Evolutionary conservation across 2,113 vertebrate genomes (phyloP).

Genomic region (Canis aureus): DNA sequence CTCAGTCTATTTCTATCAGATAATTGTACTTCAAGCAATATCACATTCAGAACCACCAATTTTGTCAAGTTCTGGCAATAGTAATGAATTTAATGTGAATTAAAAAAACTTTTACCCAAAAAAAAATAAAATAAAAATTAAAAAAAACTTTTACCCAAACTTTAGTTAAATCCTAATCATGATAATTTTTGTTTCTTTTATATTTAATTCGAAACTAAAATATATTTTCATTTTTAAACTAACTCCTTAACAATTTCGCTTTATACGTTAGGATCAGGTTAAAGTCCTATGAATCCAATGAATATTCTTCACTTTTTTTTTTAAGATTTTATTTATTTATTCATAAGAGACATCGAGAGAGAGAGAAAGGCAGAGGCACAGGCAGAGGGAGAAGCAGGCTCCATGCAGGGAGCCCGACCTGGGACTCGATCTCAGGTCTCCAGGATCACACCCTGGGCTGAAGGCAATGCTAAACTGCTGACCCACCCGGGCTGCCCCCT

Average conservation of each 20-base stretch:
- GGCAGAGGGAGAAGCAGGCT: no score
- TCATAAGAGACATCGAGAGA: no score
- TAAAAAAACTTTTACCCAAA: slow-evolving; percentile 6
- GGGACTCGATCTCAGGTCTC: no score
- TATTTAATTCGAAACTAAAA: slow-evolving; percentile 59
- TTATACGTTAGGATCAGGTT: slow-evolving; percentile 22
- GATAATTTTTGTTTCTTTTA: slow-evolving; percentile 43
- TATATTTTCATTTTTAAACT: slow-evolving; percentile 64
- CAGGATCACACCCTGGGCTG: no score
- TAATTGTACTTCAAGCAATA: slow-evolving; percentile 47
- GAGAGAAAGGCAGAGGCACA: no score
- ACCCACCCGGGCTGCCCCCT: no score
- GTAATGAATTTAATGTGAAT: slow-evolving; percentile 27
- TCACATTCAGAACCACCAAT: not conserved
- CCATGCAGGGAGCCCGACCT: no score
- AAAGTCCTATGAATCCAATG: slow-evolving; percentile 34
- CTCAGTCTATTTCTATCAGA: slow-evolving; percentile 38
- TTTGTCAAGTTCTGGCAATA: slow-evolving; percentile 44
- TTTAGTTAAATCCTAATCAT: slow-evolving; percentile 61
- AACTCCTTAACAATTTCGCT: slow-evolving; percentile 53
- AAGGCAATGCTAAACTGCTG: no score
- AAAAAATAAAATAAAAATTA: no score
- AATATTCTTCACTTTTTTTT: not conserved
- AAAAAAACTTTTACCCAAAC: slow-evolving; percentile 5
- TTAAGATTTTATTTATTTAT: no score